phyloP scores from a whole-genome alignment of 2,888 invertebrate species.

The Scaptomyza flava region DNA sequence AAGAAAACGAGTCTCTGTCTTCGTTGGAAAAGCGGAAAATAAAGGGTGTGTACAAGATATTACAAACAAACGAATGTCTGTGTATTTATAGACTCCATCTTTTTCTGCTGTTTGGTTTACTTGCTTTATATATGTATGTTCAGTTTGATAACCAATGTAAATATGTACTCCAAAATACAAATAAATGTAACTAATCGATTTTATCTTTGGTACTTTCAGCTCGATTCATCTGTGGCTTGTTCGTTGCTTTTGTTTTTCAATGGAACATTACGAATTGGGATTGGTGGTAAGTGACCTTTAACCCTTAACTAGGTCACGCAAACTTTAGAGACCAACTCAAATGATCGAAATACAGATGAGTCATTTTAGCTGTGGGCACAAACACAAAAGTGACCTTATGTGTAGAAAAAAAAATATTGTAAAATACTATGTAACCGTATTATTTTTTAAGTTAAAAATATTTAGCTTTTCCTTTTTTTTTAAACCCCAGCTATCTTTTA shows the following conservation, averaged over 20 bases:
- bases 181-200: conserved; percentile 27
- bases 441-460: neutral
- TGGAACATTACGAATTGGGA: conserved; percentile 19
- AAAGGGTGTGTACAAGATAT: conserved; percentile 63
- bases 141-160: conserved; percentile 18
- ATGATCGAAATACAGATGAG: neutral
- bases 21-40: conserved; percentile 49
- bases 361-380: neutral
- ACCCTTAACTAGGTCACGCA: conserved; percentile 40
- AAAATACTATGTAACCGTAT: too few relatives aligned
- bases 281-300: conserved; percentile 49
- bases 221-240: neutral
- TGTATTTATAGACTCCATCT: conserved; percentile 53
- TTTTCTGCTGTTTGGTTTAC: conserved; percentile 37
- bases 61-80: conserved; percentile 9
- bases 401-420: too few relatives aligned
- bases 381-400: too few relatives aligned
- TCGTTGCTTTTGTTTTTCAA: conserved; percentile 2
- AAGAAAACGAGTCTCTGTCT: conserved; percentile 73
- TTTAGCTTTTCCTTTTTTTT: too few relatives aligned
- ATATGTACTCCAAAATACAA: conserved; percentile 11
- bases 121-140: conserved; percentile 23
- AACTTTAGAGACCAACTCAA: conserved; percentile 6
- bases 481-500: neutral
- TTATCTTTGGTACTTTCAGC: conserved; percentile 28